Percentiles rank a stretch among this genome's conserved stretches.
Evolutionary conservation across 2,113 vertebrate genomes (phyloP).

Genomic region (Oryzias woworae): DNA sequence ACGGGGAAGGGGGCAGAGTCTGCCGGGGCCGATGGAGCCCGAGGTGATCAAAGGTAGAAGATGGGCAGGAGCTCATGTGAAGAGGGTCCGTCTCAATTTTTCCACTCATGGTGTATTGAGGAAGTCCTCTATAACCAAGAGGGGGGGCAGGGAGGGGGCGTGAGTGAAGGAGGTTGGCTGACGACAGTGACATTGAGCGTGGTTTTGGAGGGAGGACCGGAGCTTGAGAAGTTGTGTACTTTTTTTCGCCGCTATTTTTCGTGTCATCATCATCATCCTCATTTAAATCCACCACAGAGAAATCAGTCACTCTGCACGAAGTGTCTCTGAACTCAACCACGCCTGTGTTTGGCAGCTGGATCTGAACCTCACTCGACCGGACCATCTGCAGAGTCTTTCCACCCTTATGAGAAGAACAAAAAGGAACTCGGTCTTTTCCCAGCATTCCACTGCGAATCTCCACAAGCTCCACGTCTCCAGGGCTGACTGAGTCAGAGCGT

Average conservation of each 20-base stretch:
- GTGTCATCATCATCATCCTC: conserved; percentile 62
- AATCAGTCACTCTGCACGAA: conserved; percentile 77
- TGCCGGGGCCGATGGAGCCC: conserved; percentile 76
- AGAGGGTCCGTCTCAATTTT: conserved; percentile 82
- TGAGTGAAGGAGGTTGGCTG: conserved; percentile 69
- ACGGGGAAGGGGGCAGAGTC: conserved; percentile 79
- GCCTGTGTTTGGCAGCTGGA: conserved; percentile 73
- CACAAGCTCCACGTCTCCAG: conserved; percentile 77
- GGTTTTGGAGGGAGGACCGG: conserved; percentile 83
- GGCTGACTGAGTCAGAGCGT: conserved; percentile 44
- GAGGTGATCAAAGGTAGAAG: conserved; percentile 80
- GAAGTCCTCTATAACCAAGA: conserved; percentile 69
- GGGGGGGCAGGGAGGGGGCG: conserved; percentile 78
- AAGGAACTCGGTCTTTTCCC: conserved; percentile 70
- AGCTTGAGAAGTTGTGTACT: conserved; percentile 63
- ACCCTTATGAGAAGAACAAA: conserved; percentile 59
- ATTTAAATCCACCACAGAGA: conserved; percentile 76
- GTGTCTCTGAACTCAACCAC: conserved; percentile 76
- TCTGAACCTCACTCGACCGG: conserved; percentile 74
- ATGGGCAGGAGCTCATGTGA: conserved; percentile 75
- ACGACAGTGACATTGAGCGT: conserved; percentile 77
- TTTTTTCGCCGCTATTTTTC: conserved; percentile 49
- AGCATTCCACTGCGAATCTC: conserved; percentile 74
- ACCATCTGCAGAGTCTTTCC: conserved; percentile 69
- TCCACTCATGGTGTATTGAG: conserved; percentile 68